A percentile compares a stretch with the other conserved stretches of the same genome.
phyloP scores from a whole-genome alignment of 2,113 vertebrate species.

The Chloropsis hardwickii region DNA sequence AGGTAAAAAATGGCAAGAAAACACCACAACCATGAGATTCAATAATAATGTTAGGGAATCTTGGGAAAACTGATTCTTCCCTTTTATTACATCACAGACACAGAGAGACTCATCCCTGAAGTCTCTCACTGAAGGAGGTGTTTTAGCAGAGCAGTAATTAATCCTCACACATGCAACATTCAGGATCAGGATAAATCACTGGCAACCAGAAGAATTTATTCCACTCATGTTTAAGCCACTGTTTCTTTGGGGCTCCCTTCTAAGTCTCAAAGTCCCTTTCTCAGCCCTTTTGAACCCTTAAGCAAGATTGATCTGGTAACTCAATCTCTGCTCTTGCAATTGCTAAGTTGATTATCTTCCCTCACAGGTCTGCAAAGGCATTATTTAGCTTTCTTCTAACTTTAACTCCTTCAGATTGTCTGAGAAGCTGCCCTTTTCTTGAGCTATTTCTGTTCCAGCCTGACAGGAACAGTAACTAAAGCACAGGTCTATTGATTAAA shows the following conservation, averaged over 20 bases:
- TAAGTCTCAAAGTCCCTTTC: neutral
- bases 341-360: neutral
- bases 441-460: constrained; percentile 35
- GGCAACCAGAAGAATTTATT: neutral
- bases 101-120: neutral
- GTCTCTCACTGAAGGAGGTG: neutral
- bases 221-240: neutral
- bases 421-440: neutral
- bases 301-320: neutral
- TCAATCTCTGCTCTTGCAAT: neutral
- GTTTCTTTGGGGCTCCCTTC: neutral
- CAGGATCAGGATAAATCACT: neutral
- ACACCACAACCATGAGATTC: neutral
- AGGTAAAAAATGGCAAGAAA: neutral
- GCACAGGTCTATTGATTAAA: constrained; percentile 60
- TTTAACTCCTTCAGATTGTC: neutral
- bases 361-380: neutral
- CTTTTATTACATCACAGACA: neutral
- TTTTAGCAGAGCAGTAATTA: neutral
- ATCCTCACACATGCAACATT: neutral
- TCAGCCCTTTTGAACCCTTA: neutral
- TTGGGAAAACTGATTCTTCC: neutral
- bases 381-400: neutral
- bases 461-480: constrained; percentile 60
- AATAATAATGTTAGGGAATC: neutral